These are phyloP conservation scores for Zygogramma bicolorata DNA, from an alignment of 2,888 invertebrate species.

Conservation along the genomic window DNA sequence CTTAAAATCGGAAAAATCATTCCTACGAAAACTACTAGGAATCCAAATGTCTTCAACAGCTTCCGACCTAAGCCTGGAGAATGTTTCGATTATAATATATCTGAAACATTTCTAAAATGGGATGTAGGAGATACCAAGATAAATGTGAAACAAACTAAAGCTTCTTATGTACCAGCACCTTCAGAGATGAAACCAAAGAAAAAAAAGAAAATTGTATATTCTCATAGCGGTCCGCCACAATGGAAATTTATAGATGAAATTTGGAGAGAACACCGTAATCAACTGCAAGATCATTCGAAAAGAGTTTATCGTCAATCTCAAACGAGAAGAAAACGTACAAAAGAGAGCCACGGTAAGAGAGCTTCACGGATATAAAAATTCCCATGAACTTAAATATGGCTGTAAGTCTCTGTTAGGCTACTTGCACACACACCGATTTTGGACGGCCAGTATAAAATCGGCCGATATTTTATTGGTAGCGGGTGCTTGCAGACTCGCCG, in stretches of 20 bases:
- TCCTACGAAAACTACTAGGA: too few relatives aligned
- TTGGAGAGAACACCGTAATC: conserved; percentile 44
- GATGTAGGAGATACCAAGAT: conserved; percentile 47
- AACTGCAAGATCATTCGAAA: conserved; percentile 38
- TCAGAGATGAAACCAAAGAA: conserved; percentile 35
- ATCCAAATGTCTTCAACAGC: conserved; percentile 42
- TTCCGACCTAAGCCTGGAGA: conserved; percentile 48
- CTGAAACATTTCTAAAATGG: conserved; percentile 51
- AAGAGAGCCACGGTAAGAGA: conserved; percentile 13
- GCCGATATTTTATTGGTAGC: too few relatives aligned
- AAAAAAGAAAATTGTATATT: conserved; percentile 20
- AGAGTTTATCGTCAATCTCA: conserved; percentile 27
- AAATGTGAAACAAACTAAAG: too few relatives aligned
- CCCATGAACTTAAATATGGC: too few relatives aligned
- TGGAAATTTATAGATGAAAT: conserved; percentile 57
- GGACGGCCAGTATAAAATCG: too few relatives aligned
- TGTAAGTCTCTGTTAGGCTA: too few relatives aligned
- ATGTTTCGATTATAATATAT: conserved; percentile 55
- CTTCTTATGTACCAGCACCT: conserved; percentile 54
- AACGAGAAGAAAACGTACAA: conserved; percentile 11
- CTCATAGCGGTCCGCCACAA: conserved; percentile 53
- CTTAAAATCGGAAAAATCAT: conserved; percentile 48
- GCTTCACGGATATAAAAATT: too few relatives aligned
- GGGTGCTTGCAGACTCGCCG: too few relatives aligned
- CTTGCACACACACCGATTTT: too few relatives aligned